A percentile compares a stretch with the other conserved stretches of the same genome.
Conservation (phyloP, 2,888 invertebrate genomes). For the Ceriagrion tenellum region DNA sequence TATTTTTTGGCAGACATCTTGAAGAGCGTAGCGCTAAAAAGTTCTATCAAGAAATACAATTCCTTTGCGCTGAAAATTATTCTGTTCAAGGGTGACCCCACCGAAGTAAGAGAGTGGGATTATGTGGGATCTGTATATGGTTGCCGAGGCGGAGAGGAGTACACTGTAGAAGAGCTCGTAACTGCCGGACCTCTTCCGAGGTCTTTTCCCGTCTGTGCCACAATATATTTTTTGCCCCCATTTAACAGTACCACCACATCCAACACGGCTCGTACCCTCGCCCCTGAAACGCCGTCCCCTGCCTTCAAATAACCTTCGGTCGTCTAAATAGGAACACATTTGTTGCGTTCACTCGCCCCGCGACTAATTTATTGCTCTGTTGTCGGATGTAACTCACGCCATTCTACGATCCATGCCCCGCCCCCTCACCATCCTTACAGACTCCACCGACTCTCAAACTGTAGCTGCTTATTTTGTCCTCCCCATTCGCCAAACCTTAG, state of each 20-base stretch:
- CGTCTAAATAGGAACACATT: constrained; percentile 42
- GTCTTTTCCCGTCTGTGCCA: background rate
- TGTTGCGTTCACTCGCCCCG: constrained; percentile 53
- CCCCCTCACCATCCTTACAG: background rate
- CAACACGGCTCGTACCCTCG: background rate
- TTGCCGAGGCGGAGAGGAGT: background rate
- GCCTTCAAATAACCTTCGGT: constrained; percentile 44
- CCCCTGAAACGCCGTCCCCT: too few species aligned
- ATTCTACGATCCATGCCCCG: background rate
- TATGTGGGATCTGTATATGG: too few species aligned
- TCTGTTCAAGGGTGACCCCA: too few species aligned
- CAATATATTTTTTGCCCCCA: background rate
- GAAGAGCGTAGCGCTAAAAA: too few species aligned
- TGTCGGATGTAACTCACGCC: constrained; percentile 20
- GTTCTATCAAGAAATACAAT: too few species aligned
- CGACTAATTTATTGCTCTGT: constrained; percentile 48
- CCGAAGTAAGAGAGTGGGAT: too few species aligned
- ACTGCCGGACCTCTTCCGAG: background rate
- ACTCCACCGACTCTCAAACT: background rate
- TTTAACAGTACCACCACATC: background rate
- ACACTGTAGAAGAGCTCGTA: background rate
- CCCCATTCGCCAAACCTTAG: background rate
- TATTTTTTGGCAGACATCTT: too few species aligned
- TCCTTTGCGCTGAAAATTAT: too few species aligned
- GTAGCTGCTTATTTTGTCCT: background rate